Conservation (phyloP, 2,797 vertebrate genomes). For the Notolabrus celidotus region DNA sequence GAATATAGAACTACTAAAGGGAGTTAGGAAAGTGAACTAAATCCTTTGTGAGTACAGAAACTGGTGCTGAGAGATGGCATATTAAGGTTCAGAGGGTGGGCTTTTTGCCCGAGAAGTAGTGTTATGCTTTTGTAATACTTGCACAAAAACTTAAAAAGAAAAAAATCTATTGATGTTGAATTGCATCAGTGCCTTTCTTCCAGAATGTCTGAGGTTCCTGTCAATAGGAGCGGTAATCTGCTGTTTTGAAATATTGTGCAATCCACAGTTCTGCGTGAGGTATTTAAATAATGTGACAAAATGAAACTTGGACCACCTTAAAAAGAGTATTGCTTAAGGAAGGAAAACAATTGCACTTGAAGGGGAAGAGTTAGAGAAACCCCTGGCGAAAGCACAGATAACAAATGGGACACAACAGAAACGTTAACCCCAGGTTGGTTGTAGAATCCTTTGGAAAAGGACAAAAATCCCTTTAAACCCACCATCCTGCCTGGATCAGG, state of each 20-base stretch:
- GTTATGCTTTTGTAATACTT: constrained; percentile 32
- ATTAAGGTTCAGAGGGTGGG: constrained; percentile 51
- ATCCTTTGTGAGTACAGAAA: constrained; percentile 72
- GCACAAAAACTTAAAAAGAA: constrained; percentile 5
- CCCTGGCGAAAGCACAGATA: constrained; percentile 3
- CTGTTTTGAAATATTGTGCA: constrained; percentile 5
- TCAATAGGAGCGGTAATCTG: constrained; percentile 10
- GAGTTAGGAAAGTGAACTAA: constrained; percentile 65
- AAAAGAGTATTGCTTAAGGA: neutral
- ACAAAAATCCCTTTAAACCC: constrained; percentile 59
- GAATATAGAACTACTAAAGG: constrained; percentile 62
- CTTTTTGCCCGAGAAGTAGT: constrained; percentile 33
- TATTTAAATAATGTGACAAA: constrained; percentile 21
- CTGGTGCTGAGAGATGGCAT: constrained; percentile 53
- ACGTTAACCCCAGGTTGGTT: constrained; percentile 27
- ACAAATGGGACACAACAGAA: constrained; percentile 12
- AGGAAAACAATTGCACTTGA: neutral
- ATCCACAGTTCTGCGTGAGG: constrained; percentile 9
- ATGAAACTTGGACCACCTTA: neutral
- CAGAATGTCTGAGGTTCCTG: constrained; percentile 17
- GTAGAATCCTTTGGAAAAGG: constrained; percentile 36
- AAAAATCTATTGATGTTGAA: constrained; percentile 29
- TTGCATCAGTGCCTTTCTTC: constrained; percentile 35
- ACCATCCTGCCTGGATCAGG: constrained; percentile 57
- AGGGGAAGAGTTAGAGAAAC: neutral